These are phyloP conservation scores for Stramonita haemastoma DNA, from an alignment of 2,888 invertebrate species.

Conservation along the genomic window DNA sequence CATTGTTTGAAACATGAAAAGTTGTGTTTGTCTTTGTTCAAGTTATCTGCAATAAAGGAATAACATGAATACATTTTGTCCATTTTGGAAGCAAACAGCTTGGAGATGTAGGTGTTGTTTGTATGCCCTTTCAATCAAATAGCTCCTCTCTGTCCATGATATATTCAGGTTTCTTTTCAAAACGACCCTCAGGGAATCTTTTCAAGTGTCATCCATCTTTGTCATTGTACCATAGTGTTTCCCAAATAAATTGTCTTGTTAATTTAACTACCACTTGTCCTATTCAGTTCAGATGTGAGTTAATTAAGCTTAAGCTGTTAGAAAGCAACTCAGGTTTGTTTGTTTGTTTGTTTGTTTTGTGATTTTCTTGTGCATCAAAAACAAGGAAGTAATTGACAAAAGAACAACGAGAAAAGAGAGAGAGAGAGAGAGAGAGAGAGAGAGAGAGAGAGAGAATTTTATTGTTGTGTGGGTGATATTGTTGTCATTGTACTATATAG, in stretches of 20 bases:
- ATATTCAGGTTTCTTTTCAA: conserved; percentile 3
- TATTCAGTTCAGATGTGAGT: not conserved
- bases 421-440: not conserved
- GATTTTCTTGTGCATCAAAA: not conserved
- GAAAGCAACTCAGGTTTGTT: not conserved
- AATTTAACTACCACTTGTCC: not conserved
- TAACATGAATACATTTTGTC: not conserved
- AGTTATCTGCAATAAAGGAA: not conserved
- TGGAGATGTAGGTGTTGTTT: not conserved
- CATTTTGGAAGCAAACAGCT: too few species aligned
- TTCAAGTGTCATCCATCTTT: not conserved
- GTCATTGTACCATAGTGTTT: conserved; percentile 4
- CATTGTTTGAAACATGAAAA: not conserved
- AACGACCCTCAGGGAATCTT: not conserved
- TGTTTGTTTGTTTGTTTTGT: not conserved
- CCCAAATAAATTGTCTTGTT: not conserved
- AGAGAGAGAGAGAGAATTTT: not conserved
- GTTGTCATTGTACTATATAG: not conserved
- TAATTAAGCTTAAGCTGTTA: not conserved
- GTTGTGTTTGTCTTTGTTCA: not conserved
- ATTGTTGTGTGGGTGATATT: too few species aligned
- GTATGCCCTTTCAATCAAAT: not conserved
- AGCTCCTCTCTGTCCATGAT: not conserved
- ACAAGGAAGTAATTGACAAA: too few species aligned
- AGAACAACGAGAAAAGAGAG: not conserved